These are phyloP conservation scores for Heteronetta atricapilla DNA, from an alignment of 2,113 vertebrate genomes.

Conservation along the genomic window DNA sequence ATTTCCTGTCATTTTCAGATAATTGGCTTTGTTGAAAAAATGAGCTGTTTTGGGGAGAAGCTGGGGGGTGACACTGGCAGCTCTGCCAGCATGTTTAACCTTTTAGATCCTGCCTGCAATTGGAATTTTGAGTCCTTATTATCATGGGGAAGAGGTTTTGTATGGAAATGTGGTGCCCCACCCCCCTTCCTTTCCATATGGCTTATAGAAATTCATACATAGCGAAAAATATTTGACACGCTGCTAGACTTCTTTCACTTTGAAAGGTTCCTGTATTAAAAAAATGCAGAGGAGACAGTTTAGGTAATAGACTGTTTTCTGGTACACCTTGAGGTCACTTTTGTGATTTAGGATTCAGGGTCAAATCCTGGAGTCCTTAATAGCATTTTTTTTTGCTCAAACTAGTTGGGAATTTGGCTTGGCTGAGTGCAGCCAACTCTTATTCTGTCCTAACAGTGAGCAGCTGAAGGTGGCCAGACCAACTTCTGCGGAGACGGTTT, in stretches of 20 bases:
- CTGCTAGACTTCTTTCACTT: conserved; percentile 17
- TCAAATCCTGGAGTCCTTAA: not conserved
- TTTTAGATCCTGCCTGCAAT: conserved; percentile 18
- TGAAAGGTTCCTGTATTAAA: not conserved
- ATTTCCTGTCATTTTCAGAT: conserved; percentile 70
- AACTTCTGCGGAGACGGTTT: not conserved
- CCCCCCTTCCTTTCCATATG: conserved; percentile 16
- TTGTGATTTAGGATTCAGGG: not conserved
- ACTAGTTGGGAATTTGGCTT: not conserved
- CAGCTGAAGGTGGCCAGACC: not conserved
- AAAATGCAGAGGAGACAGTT: not conserved
- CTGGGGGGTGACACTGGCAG: not conserved
- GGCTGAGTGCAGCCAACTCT: not conserved
- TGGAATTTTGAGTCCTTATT: conserved; percentile 3
- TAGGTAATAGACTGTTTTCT: conserved; percentile 46
- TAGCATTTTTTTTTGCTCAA: not conserved
- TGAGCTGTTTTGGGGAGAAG: conserved; percentile 1
- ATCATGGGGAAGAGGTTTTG: not conserved
- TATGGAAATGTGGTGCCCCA: not conserved
- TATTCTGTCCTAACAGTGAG: not conserved
- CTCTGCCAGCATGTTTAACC: not conserved
- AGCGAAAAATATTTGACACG: not conserved
- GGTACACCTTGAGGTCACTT: not conserved
- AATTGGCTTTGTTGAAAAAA: conserved; percentile 65
- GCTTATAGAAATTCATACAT: conserved; percentile 6